A percentile compares a stretch with the other conserved stretches of the same genome.
phyloP scores from a whole-genome alignment of 2,888 invertebrate species.

The Myathropa florea region DNA sequence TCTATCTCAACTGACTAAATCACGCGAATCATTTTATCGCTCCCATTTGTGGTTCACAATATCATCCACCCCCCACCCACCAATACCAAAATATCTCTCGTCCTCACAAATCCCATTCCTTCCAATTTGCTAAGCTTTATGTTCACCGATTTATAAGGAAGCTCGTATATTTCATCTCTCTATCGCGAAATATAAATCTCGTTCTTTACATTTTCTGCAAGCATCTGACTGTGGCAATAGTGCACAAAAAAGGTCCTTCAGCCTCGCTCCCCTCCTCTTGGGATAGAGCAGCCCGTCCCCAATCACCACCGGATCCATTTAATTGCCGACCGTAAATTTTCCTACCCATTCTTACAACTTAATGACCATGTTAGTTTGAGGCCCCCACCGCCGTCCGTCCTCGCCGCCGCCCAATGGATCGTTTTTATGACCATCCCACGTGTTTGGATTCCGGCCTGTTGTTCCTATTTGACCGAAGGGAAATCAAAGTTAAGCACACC shows the following conservation, averaged over 20 bases:
- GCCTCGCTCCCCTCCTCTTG: no score
- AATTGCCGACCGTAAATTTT: constrained; percentile 45
- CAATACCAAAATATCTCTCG: not conserved
- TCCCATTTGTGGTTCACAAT: not conserved
- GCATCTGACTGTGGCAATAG: constrained; percentile 4
- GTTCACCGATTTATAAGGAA: constrained; percentile 23
- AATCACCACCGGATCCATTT: constrained; percentile 15
- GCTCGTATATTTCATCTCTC: constrained; percentile 23
- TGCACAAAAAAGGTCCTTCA: not conserved
- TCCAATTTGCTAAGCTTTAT: constrained; percentile 35
- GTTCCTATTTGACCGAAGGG: constrained; percentile 1
- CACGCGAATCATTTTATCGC: not conserved
- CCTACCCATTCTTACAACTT: constrained; percentile 27
- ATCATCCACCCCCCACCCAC: not conserved
- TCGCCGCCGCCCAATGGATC: not conserved
- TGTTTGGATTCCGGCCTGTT: constrained; percentile 15
- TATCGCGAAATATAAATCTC: constrained; percentile 47
- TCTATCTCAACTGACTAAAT: not conserved
- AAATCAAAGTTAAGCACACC: constrained; percentile 29
- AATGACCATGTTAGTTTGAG: constrained; percentile 31
- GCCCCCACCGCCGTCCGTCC: not conserved
- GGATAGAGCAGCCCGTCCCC: not conserved
- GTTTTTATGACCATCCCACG: constrained; percentile 36
- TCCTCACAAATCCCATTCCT: not conserved
- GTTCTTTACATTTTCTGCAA: constrained; percentile 1